These are phyloP conservation scores for Eristalis intricaria DNA, from an alignment of 2,888 invertebrate genomes.

Conservation along the genomic window DNA sequence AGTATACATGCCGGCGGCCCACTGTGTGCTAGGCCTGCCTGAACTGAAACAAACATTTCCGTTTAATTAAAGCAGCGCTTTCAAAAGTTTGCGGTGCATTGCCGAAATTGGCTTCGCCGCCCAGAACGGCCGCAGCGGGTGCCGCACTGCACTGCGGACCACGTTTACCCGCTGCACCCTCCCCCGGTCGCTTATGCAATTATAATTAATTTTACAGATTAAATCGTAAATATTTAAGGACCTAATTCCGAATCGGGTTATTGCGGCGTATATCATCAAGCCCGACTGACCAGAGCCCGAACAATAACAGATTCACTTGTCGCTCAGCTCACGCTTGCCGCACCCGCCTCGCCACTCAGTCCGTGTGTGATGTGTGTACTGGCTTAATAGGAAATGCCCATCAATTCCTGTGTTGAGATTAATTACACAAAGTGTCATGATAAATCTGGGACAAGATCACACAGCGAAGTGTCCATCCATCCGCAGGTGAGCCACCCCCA, in stretches of 20 bases:
- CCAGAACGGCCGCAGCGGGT: neutral
- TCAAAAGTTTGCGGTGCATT: conserved; percentile 46
- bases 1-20: too few relatives aligned
- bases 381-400: conserved; percentile 62
- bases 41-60: conserved; percentile 47
- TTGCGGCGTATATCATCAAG: conserved; percentile 52
- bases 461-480: conserved; percentile 31
- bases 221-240: conserved; percentile 76
- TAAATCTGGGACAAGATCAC: conserved; percentile 65
- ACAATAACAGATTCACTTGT: conserved; percentile 39
- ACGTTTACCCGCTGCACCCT: conserved; percentile 51
- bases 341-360: neutral
- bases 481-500: conserved; percentile 9
- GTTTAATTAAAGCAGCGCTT: conserved; percentile 61
- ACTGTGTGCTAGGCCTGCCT: neutral
- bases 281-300: neutral
- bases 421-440: conserved; percentile 66
- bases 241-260: conserved; percentile 50
- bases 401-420: conserved; percentile 63
- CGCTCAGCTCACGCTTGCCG: neutral
- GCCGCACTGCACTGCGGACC: conserved; percentile 14
- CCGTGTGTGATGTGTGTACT: conserved; percentile 1
- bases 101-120: conserved; percentile 34
- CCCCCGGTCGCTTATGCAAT: conserved; percentile 66
- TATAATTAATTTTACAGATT: conserved; percentile 78